phyloP scores from a whole-genome alignment of 2,113 vertebrate genomes.

The Cisticola juncidis region DNA sequence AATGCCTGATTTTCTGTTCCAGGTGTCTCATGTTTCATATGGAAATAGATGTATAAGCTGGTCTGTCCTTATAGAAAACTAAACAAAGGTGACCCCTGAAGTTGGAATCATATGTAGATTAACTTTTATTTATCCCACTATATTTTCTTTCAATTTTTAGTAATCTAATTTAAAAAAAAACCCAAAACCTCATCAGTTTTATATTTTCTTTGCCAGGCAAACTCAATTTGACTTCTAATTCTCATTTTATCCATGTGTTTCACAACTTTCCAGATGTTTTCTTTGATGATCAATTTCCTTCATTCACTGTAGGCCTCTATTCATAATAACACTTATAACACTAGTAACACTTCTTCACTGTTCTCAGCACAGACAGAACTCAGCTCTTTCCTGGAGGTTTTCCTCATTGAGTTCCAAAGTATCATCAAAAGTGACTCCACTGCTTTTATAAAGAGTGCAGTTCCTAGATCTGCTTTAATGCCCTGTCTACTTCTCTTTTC shows the following conservation, averaged over 20 bases:
- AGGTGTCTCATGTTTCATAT: neutral
- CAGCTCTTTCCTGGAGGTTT: neutral
- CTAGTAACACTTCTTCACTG: neutral
- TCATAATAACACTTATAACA: neutral
- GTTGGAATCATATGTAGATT: neutral
- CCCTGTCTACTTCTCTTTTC: neutral
- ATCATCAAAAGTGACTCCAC: neutral
- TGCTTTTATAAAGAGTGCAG: neutral
- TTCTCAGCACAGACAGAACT: neutral
- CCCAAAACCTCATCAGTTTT: neutral
- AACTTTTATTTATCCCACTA: neutral
- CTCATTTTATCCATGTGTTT: neutral
- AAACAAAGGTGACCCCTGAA: neutral
- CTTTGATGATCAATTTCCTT: neutral
- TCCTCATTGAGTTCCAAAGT: neutral
- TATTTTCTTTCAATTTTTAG: neutral
- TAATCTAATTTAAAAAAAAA: neutral
- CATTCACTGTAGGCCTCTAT: neutral
- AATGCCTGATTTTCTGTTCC: neutral
- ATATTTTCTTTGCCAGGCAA: neutral
- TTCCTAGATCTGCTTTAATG: neutral
- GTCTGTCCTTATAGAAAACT: neutral
- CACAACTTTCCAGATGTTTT: neutral
- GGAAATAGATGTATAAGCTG: neutral
- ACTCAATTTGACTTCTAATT: neutral